Base-by-base conservation (phyloP, 2,797 vertebrate genomes). In the Austrolebias charrua region DNA sequence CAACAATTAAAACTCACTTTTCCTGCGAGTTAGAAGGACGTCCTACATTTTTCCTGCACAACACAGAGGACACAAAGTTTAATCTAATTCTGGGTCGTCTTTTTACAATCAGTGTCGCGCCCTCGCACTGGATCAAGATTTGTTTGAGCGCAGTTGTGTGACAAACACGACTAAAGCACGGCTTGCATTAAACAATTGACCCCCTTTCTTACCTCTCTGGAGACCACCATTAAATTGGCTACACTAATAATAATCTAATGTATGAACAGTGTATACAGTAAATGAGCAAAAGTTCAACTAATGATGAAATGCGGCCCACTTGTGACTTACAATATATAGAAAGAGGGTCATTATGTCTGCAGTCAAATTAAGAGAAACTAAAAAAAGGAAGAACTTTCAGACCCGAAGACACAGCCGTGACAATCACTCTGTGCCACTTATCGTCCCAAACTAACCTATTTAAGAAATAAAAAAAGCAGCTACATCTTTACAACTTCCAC, bases 401-500 rank as follows among this genome's bases (percentile, higher is more conserved):
- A 61, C 50, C 16, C 31, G 38, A 45, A 78, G 79, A 79, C 20
- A 45, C 52, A 55, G 51, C 1, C 35, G 51, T 52, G 63, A 68
- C 52, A 56, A 55, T 82, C 55, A 46, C 7, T 56, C 43, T 59
- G 56, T 33, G 55, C 54, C 54, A n/a, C 69, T 81, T 71, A 52
- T 79, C 67, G 79, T 84, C 76, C 75, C 63, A 75, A 84, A 85
- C 78, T 71, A 87, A 84, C 78, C 73, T 52, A 68, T 80, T 79
- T 82, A 65, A 76, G 75, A 66, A 52, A 61, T 52, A 55, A 75
- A 76, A n/a, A 60, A 66, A 76, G 52, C 60, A 18, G 45, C 60
- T 56, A 60, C 81, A 75, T 86, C 87, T 92, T 89, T 85, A 87
- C 76, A 90, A 90, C 85, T 89, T 89, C 86, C 63, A 80, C 24